A percentile compares a stretch with the other conserved stretches of the same genome.
Conservation (phyloP, 2,888 invertebrate species). For the Lasioglossum pauxillum region DNA sequence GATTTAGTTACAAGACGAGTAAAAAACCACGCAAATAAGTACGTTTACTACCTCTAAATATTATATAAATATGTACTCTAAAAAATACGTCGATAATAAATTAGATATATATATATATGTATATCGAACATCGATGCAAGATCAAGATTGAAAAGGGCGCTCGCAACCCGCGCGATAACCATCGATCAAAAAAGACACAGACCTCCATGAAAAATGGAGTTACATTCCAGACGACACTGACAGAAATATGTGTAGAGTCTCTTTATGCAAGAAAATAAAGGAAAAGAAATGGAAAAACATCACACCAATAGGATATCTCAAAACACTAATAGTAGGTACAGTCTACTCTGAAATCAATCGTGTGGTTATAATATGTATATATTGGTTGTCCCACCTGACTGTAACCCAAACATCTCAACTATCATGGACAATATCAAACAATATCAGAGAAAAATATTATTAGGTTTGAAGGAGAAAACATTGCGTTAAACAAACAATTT, state of each 20-base stretch:
- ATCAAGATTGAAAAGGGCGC: constrained; percentile 66
- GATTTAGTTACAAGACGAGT: constrained; percentile 48
- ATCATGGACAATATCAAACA: not conserved
- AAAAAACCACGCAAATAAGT: constrained; percentile 59
- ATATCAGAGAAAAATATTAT: not conserved
- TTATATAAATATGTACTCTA: constrained; percentile 48
- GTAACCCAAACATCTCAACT: not conserved
- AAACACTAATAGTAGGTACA: constrained; percentile 77
- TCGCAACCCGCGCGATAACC: constrained; percentile 73
- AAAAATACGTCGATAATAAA: constrained; percentile 54
- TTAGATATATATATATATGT: constrained; percentile 51
- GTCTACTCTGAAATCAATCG: constrained; percentile 72
- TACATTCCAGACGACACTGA: constrained; percentile 82
- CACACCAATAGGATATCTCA: constrained; percentile 80
- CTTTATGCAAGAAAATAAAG: constrained; percentile 61
- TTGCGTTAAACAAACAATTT: not conserved
- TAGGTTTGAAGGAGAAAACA: not conserved
- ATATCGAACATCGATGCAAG: constrained; percentile 75
- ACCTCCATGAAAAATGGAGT: constrained; percentile 72
- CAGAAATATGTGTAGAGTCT: constrained; percentile 70
- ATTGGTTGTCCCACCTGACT: not conserved
- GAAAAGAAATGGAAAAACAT: constrained; percentile 76
- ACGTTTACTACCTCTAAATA: constrained; percentile 60
- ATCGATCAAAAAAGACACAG: constrained; percentile 78
- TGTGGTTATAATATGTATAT: constrained; percentile 21